Base-by-base conservation (phyloP, 2,888 invertebrate species). In the Troglohyphantes excavatus region DNA sequence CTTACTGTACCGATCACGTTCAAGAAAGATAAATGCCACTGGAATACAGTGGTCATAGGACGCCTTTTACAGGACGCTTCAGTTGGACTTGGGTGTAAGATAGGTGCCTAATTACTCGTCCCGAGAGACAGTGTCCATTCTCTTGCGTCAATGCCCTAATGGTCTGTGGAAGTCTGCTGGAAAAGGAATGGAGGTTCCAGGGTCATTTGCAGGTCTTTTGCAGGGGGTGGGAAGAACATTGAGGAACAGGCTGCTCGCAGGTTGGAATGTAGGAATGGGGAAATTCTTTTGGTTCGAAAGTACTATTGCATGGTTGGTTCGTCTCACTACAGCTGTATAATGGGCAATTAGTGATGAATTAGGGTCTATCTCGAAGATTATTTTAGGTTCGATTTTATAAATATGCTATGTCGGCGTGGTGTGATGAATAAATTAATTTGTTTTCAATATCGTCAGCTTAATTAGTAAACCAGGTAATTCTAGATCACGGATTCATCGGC, bases 21-120 rank as follows among this genome's bases (percentile, higher is more conserved):
- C 68, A 68, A 70, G 70, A 70, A 82, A 39, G 82, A 82, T 70
- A 82, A 82, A 82, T 82, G 82, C 39, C 33, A 27, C 17, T 43
- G 33, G n/a, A 82, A 70, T 61, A 29, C 70, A 82, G 61, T 70
- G 82, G 70, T 70, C 82, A 82, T 70, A 59, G 70, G 68, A 81
- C 68, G 81, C 61, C 70, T 82, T 82, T 82, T 59, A 70, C 68
- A 33, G 53, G 46, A 81, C 53, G 29, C 27, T 81, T n/a, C 67
- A 68, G 63, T 81, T 68, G 26, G 68, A 81, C 79, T 81, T 11
- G 43, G 67, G 39, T 76, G 53, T 21, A 46, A 73, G 29, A 68
- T 75, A 33, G 78, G 63, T 70, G 70, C 70, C 70, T 82, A 70
- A 82, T 82, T 82, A 82, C 70, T 82, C 70, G 68, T 82, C 33